These are phyloP conservation scores for Phymorhynchus buccinoides DNA, from an alignment of 1,140 invertebrate species.

Conservation along the genomic window DNA sequence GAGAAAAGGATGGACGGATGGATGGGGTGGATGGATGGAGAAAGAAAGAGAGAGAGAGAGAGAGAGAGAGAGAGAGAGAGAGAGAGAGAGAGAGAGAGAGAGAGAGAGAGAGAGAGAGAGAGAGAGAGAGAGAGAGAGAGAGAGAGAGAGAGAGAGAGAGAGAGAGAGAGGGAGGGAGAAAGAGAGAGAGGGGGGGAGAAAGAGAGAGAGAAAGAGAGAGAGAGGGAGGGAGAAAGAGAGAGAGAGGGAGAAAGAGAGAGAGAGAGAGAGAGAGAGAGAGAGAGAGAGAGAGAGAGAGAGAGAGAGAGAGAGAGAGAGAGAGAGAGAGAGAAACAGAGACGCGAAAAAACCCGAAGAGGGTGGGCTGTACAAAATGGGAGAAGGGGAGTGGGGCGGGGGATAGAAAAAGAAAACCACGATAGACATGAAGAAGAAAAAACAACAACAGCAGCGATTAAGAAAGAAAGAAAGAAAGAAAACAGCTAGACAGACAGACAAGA, in stretches of 20 bases:
- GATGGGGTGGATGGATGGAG: no score
- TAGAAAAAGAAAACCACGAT: neutral
- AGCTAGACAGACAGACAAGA: neutral
- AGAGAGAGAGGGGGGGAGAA: neutral
- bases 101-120: neutral
- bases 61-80: neutral
- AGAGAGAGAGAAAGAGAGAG: neutral
- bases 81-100: neutral
- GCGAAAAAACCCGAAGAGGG: neutral
- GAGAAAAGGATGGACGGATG: no score
- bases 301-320: neutral
- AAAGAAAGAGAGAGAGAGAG: neutral
- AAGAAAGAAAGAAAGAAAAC: neutral
- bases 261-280: slow-evolving; percentile 6
- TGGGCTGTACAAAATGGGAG: no score
- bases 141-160: neutral
- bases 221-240: neutral
- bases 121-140: neutral
- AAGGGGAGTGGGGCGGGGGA: neutral
- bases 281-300: neutral
- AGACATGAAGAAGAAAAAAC: no score
- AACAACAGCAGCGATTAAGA: no score
- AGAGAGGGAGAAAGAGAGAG: neutral
- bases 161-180: neutral
- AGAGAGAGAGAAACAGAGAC: neutral